Evolutionary conservation across 1,140 invertebrate genomes (phyloP), one percentile per base, ranked within the genome.

Genomic region (Drosophila athabasca): DNA sequence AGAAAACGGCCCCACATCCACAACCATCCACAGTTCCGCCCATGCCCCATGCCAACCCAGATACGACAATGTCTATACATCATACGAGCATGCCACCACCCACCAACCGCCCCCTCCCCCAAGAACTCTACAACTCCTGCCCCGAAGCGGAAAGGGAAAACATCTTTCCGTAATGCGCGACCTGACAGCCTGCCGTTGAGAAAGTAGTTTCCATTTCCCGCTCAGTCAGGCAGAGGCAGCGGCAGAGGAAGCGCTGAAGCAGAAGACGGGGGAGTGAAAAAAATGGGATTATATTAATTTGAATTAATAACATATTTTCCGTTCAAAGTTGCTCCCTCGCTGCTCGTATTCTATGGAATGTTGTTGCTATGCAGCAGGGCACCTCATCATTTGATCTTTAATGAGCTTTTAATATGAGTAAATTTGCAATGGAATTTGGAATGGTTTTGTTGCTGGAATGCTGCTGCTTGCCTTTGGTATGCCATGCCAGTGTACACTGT

Each of bases 281-380:
- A 67, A 57, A 85, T 81, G 62, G 55, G 65, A 90, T 88, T 88
- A 84, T 90, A 90, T 90, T 90, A 88, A 88, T 88, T 88, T 90
- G 68, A 81, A 88, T 88, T 88, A 88, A 88, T 88, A 90, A 88
- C 85, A 88, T 88, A 88, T 90, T 88, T 88, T 88, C 76, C 84
- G 79, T 51, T 48, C 48, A 54, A 61, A 53, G 70, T 67, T 19
- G 8, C 29, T 13, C 8, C 45, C 24, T 26, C n/a, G 4, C 24
- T 26, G 24, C 4, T 22, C 5, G 5, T n/a, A 11, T 9, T 49
- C 39, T 17, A 6, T 54, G 82, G 69, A 78, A 85, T 85, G 70
- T 48, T 77, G 51, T 73, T 51, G 74, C 76, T 62, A 79, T 57
- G 64, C 70, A 41, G 17, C 48, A 52, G 48, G 7, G 65, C 9